Conservation (phyloP, 1,140 invertebrate genomes). For the Rhopalosiphum padi region DNA sequence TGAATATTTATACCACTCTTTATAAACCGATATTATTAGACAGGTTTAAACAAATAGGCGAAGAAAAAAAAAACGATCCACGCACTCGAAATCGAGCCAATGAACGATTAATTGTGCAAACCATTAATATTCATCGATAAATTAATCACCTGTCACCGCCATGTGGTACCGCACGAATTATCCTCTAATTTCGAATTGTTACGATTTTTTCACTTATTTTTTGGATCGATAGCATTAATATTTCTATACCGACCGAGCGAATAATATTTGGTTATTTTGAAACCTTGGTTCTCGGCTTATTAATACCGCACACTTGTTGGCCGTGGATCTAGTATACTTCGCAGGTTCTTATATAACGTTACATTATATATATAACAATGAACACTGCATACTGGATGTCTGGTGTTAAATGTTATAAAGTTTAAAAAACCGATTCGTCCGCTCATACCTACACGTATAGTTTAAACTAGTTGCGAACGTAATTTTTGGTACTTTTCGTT, state of each 20-base stretch:
- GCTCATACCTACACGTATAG: too few species aligned
- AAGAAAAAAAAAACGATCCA: background rate
- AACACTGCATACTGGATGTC: too few species aligned
- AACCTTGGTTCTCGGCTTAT: background rate
- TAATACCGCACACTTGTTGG: background rate
- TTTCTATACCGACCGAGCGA: background rate
- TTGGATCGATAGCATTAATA: background rate
- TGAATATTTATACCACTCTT: background rate
- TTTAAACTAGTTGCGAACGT: too few species aligned
- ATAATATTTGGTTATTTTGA: background rate
- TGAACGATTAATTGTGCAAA: background rate
- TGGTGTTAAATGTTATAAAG: too few species aligned
- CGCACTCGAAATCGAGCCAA: background rate
- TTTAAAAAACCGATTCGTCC: too few species aligned
- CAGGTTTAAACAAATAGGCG: background rate
- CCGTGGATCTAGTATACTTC: background rate
- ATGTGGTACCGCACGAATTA: background rate
- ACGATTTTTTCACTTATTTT: background rate
- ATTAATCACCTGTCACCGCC: background rate
- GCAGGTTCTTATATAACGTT: too few species aligned
- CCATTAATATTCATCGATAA: background rate
- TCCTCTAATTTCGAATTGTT: background rate
- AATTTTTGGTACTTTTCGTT: too few species aligned
- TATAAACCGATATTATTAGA: background rate
- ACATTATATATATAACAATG: too few species aligned